Evolutionary conservation across 2,888 invertebrate species (phyloP), one percentile per base, ranked within the genome.

Genomic region (Litoditis marina): DNA sequence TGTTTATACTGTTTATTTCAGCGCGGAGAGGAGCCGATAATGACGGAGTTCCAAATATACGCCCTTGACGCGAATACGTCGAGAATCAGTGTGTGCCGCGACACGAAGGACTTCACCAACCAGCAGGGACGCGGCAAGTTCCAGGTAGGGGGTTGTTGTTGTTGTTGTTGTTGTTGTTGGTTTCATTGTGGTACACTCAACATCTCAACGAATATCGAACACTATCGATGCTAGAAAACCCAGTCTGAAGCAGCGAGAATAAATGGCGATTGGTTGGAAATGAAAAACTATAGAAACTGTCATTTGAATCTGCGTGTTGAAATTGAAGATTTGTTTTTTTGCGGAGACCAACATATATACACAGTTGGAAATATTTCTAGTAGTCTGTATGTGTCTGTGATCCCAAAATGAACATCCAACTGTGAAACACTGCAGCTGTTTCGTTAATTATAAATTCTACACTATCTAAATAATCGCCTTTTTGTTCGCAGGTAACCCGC

Each of bases 21-120:
- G 72, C 65, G 78, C 7, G 77, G 76, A 11, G 79, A 78, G 30
- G 79, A 80, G 52, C 78, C 80, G 0, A 77, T 80, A 8, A 77
- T 79, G 78, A 78, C 80, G n/a, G 81, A 81, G 46, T 81, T 81
- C 44, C 79, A 81, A 77, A 81, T 81, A 11, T 80, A 79, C 64
- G 73, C 77, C 16, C 57, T 77, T 0, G 76, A 81, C 51, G 63
- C 60, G 2, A 71, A 66, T 32, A 58, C 56, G n/a, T 65, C 73
- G 28, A 56, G 76, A 11, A 73, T 79, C 22, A 78, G 76, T 56
- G 77, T 81, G 25, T 81, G 81, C 66, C 66, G 80, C 28, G 81
- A 81, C 62, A 77, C 78, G 5, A 81, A 81, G 51, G 81, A 81
- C 36, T 81, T 81, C 66, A 77, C 79, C 0, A 78, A 80, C 63